Evolutionary conservation across 2,113 vertebrate species (phyloP), one percentile per base, ranked within the genome.

Genomic region (Colossoma macropomum): DNA sequence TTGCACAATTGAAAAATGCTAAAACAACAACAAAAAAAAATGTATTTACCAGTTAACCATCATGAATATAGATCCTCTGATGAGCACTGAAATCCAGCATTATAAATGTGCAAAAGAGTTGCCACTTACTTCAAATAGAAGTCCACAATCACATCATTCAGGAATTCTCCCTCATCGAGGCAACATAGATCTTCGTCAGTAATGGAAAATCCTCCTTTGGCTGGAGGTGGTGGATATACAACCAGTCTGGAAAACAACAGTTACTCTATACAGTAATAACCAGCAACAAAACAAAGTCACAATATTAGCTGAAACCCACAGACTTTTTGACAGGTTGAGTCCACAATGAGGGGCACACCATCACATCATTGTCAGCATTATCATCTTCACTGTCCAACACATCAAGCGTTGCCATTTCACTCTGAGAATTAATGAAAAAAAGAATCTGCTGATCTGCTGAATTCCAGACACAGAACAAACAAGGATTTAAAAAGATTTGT

Each of bases 71-170:
- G 4, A 45, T 8, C 4, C 10, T 45, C 4, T 9, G 9, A 45
- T 45, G 41, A 11, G 41, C 41, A 45, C 5, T 1, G 10, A 11
- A 11, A 45, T 9, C 4, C 41, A 9, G 41, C 16, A 17, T 19
- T 17, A 52, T 52, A 63, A n/a, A 17, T 16, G 41, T 4, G 12
- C 34, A 45, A 21, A 15, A 1, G 19, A 56, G 19, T n/a, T 54
- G 27, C 17, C 19, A 95, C 96, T 96, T 95, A 97, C 96, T 97
- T 97, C 88, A 97, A 94, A 95, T 97, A 97, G 93, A 97, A 97
- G 93, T 97, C 96, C 88, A 97, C 96, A 88, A 97, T 97, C 88
- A 97, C 96, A 89, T 97, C 96, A 83, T 97, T 97, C 88, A 97
- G 94, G 93, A 96, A 96, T 88, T 96, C 94, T 85, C 96, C 96